Conservation (phyloP, 2,888 invertebrate genomes). For the Drosophila diplacantha region DNA sequence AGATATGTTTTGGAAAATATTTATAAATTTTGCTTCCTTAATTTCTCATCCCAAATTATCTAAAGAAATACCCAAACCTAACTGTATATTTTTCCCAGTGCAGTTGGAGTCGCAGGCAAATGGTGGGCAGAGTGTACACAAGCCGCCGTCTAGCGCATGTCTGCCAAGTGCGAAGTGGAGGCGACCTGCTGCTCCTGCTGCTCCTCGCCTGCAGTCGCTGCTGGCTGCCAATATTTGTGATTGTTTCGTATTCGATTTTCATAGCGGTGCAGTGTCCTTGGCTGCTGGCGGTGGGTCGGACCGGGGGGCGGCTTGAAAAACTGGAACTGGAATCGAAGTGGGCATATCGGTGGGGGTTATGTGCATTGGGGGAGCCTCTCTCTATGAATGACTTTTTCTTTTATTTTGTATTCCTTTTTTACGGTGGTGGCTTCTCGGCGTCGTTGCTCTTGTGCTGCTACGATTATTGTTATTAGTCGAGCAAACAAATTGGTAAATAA, state of each 20-base stretch:
- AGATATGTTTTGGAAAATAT: too few relatives aligned
- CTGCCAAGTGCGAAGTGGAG: slow-evolving; percentile 63
- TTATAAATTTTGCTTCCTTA: too few relatives aligned
- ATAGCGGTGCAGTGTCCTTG: slow-evolving; percentile 68
- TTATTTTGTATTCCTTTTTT: slow-evolving; percentile 7
- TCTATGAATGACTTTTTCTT: slow-evolving; percentile 44
- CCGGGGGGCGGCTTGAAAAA: slow-evolving; percentile 2
- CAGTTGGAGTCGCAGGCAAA: slow-evolving; percentile 52
- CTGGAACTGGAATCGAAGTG: slow-evolving; percentile 7
- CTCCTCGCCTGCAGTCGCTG: slow-evolving; percentile 45
- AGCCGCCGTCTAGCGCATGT: slow-evolving; percentile 67
- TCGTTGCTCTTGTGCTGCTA: slow-evolving; percentile 56
- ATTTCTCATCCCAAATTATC: not conserved
- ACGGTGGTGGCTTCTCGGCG: slow-evolving; percentile 6
- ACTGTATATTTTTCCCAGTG: not conserved
- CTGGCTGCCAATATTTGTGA: slow-evolving; percentile 59
- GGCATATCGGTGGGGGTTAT: slow-evolving; percentile 16
- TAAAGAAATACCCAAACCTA: not conserved
- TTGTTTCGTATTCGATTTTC: slow-evolving; percentile 69
- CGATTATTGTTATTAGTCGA: slow-evolving; percentile 75
- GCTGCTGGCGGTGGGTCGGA: not conserved
- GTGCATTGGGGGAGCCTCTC: slow-evolving; percentile 24
- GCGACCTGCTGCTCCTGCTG: slow-evolving; percentile 35
- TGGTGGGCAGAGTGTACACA: slow-evolving; percentile 64
- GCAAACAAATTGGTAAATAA: slow-evolving; percentile 76